Evolutionary conservation across 2,797 vertebrate genomes (phyloP), one percentile per base, ranked within the genome.

Genomic region (Melopsittacus undulatus): DNA sequence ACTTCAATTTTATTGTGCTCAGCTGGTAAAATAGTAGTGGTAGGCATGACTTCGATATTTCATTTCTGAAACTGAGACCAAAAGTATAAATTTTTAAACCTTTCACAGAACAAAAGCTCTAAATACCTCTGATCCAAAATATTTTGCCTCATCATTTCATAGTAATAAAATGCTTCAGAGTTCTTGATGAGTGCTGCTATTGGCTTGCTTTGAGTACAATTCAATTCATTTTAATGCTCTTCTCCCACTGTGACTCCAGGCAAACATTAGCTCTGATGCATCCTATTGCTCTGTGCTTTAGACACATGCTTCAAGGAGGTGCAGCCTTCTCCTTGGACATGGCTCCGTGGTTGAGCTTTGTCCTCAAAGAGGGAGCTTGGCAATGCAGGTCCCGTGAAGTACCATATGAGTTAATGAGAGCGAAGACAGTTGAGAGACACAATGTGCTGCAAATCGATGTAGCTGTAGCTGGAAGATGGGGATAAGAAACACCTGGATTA

Each of bases 361-460:
- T 43, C 36, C 48, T 48, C 73, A 54, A 42, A 52, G 36, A 62
- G 5, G 23, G 40, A 89, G 11, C 7, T 61, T 36, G 72, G 18
- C 24, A 46, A 17, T 32, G 29, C 0, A 0, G 13, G 6, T 69
- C 29, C 27, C 11, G 2, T 24, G 38, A 45, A 13, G 9, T 5
- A 13, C 27, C 10, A 0, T 0, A 22, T 3, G 9, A 43, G 12
- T 43, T 30, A 46, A 67, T 1, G 17, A 72, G 56, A 49, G 22
- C 9, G 1, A 12, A 61, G 30, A 20, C 0, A 4, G 7, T 0
- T 19, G 64, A 67, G 16, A 73, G 9, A 21, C 8, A n/a, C 4
- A 7, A 20, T 18, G n/a, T 38, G 27, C 40, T 83, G 61, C 36
- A 59, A 29, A 11, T 40, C 30, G 63, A 36, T 4, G n/a, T 43